These are phyloP conservation scores for Limnothrissa miodon DNA, from an alignment of 2,113 vertebrate genomes.

Conservation along the genomic window DNA sequence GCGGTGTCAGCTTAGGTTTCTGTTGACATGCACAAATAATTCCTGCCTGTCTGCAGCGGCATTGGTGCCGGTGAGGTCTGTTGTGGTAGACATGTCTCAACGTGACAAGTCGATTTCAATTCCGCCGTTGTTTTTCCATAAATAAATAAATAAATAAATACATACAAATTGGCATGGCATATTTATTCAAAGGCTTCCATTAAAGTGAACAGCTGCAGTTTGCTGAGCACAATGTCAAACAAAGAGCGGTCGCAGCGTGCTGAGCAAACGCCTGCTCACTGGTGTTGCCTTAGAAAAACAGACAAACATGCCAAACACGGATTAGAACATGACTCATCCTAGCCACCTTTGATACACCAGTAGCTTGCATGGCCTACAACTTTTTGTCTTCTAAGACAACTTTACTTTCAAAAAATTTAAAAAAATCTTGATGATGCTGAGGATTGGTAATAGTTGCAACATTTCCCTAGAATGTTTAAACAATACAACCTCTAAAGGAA, in stretches of 20 bases:
- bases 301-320: background rate
- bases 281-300: background rate
- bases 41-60: constrained; percentile 28
- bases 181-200: constrained; percentile 33
- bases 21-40: constrained; percentile 28
- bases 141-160: too few species aligned
- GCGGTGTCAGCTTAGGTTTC: constrained; percentile 17
- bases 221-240: constrained; percentile 29
- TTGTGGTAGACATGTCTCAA: constrained; percentile 33
- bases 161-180: background rate
- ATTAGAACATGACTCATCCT: background rate
- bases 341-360: background rate
- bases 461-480: too few species aligned
- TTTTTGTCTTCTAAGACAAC: background rate
- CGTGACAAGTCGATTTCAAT: constrained; percentile 41
- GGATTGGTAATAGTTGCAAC: too few species aligned
- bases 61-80: constrained; percentile 28
- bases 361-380: background rate
- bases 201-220: constrained; percentile 32
- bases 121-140: constrained; percentile 7
- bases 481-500: too few species aligned
- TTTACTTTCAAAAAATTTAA: too few species aligned
- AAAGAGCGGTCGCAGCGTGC: constrained; percentile 26
- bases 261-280: constrained; percentile 16
- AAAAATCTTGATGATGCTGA: too few species aligned